Evolutionary conservation across 2,113 vertebrate genomes (phyloP), one percentile per base, ranked within the genome.

Genomic region (Limanda limanda): DNA sequence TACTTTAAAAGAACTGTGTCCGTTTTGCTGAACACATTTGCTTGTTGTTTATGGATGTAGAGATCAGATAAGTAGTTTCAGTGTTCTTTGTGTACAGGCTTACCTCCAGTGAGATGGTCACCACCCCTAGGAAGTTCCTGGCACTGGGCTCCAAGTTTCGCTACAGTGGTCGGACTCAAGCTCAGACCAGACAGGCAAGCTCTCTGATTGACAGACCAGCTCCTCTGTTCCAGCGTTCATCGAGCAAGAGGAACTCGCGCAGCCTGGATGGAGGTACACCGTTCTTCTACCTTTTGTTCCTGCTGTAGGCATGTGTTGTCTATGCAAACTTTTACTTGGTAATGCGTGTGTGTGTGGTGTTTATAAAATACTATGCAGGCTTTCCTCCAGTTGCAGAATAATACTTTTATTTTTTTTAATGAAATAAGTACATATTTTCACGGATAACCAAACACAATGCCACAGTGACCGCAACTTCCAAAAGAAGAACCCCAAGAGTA

Each of bases 111-210:
- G 98, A 99, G 88, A 96, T 93, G 85, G 94, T 95, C 82, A 95
- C 98, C 82, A 97, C 98, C 0, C 98, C 97, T 37, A 95, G 95
- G 92, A 95, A 95, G 86, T 98, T 99, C 90, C 89, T 99, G 79
- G 97, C 96, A 0, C 86, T 99, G 90, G 98, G 98, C 78, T 99
- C 98, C 31, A 99, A 99, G 92, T 99, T 99, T 78, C 97, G 97
- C 56, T 99, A 99, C 91, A 99, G 97, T 0, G 98, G 98, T 1
- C 94, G 98, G 21, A 99, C 98, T 8, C 98, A 99, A 91, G 96
- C 96, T 0, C 97, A 99, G 92, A 98, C 96, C 0, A 93, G 97
- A 31, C 97, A 99, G 92, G 98, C 98, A 0, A 99, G 98, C 27
- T 97, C 97, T 20, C 91, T 99, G 74, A 99, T 99, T 2, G 97